A percentile compares a stretch with the other conserved stretches of the same genome.
Conservation (phyloP, 2,113 vertebrate genomes). For the Gambusia affinis region DNA sequence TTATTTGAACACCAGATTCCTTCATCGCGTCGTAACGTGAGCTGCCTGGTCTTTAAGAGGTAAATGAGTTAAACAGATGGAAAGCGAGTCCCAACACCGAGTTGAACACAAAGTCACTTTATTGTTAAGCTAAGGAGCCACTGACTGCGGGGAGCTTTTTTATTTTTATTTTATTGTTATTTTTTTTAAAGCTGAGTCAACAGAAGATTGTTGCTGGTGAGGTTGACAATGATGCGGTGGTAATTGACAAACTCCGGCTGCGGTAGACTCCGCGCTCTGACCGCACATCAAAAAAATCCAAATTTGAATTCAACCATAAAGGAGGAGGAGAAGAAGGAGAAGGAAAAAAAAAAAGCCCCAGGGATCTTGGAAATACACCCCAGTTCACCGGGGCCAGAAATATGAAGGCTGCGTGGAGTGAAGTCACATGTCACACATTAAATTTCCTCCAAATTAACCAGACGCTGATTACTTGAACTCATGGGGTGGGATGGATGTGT, state of each 20-base stretch:
- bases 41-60: constrained; percentile 19
- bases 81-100: constrained; percentile 59
- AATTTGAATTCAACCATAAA: constrained; percentile 12
- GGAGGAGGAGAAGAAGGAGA: too few relatives aligned
- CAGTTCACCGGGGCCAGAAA: background rate
- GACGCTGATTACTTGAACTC: constrained; percentile 9
- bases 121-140: constrained; percentile 65
- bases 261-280: constrained; percentile 21
- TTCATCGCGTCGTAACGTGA: constrained; percentile 2
- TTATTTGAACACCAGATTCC: constrained; percentile 25
- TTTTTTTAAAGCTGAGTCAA: constrained; percentile 17
- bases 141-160: constrained; percentile 21
- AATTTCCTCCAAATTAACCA: constrained; percentile 20
- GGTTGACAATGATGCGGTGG: constrained; percentile 4
- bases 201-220: background rate
- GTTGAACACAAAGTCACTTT: constrained; percentile 75
- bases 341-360: background rate
- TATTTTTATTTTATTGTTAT: constrained; percentile 15
- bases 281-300: constrained; percentile 30
- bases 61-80: constrained; percentile 41
- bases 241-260: constrained; percentile 8
- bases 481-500: background rate
- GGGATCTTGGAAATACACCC: constrained; percentile 13
- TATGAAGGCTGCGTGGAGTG: constrained; percentile 6
- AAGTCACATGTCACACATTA: constrained; percentile 12